These are phyloP conservation scores for Zaprionus camerounensis DNA, from an alignment of 1,140 invertebrate genomes.

Conservation along the genomic window DNA sequence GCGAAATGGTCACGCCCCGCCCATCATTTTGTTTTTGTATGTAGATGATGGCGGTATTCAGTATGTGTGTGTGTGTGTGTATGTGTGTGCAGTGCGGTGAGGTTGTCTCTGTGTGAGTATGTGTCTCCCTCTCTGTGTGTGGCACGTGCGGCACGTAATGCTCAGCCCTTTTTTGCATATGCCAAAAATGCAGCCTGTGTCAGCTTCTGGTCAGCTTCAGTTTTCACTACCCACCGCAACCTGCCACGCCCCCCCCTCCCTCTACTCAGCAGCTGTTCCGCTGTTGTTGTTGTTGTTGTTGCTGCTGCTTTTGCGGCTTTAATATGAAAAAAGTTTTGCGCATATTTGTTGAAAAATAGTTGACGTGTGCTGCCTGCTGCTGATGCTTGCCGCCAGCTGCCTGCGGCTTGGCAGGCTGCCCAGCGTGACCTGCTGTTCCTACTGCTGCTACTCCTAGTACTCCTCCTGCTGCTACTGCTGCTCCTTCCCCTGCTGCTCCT, in stretches of 20 bases:
- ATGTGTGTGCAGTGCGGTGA: slow-evolving; percentile 10
- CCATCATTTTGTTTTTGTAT: slow-evolving; percentile 40
- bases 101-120: neutral
- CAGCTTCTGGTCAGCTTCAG: slow-evolving; percentile 46
- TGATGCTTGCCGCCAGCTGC: slow-evolving; percentile 5
- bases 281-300: slow-evolving; percentile 17
- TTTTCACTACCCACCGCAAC: neutral
- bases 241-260: neutral
- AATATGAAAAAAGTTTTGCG: slow-evolving; percentile 59
- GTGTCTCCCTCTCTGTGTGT: slow-evolving; percentile 25
- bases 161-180: slow-evolving; percentile 53
- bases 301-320: slow-evolving; percentile 34
- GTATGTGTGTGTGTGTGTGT: slow-evolving; percentile 11
- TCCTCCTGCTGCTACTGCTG: neutral
- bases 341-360: slow-evolving; percentile 56
- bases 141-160: slow-evolving; percentile 56
- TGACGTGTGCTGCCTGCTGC: slow-evolving; percentile 34
- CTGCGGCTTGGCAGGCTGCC: slow-evolving; percentile 44
- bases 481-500: neutral
- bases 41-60: slow-evolving; percentile 1
- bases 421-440: slow-evolving; percentile 8
- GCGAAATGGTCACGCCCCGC: slow-evolving; percentile 53
- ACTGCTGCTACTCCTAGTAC: neutral
- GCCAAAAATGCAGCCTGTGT: slow-evolving; percentile 49
- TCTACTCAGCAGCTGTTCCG: neutral